phyloP scores from a whole-genome alignment of 2,113 vertebrate species.

The Pyrgilauda ruficollis region DNA sequence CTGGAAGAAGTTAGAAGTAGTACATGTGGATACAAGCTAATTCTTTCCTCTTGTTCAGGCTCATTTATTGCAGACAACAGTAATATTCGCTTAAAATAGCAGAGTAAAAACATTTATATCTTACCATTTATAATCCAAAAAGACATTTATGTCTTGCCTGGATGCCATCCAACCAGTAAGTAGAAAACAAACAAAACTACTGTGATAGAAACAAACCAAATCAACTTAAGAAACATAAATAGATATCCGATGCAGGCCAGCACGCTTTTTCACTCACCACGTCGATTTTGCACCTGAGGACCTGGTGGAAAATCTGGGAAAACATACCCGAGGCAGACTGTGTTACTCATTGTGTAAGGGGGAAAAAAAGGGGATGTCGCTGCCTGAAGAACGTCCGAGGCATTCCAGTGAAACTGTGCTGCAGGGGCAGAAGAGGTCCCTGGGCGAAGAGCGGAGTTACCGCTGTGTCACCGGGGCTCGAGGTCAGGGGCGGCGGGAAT shows the following conservation, averaged over 20 bases:
- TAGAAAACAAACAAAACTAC: neutral
- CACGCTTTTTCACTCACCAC: neutral
- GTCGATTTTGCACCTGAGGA: neutral
- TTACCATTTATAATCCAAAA: neutral
- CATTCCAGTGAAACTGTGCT: too few relatives aligned
- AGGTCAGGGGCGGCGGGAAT: neutral
- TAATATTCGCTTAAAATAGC: neutral
- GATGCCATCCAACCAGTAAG: neutral
- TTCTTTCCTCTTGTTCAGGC: neutral
- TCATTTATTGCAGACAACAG: neutral
- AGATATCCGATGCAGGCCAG: neutral
- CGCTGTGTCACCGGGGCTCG: too few relatives aligned
- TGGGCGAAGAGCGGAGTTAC: neutral
- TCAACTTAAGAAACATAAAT: neutral
- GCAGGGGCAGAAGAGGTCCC: too few relatives aligned
- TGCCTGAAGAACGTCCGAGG: neutral
- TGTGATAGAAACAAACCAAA: neutral
- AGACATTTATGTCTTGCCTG: neutral
- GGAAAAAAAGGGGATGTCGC: fast-evolving
- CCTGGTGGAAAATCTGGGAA: neutral
- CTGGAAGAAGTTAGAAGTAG: neutral
- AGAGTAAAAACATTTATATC: neutral
- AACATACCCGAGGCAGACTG: neutral
- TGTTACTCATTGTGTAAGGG: neutral
- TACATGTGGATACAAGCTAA: neutral